These are phyloP conservation scores for Paragorgia papillata DNA, from an alignment of 92 coral and sea anemone species.

Conservation along the genomic window DNA sequence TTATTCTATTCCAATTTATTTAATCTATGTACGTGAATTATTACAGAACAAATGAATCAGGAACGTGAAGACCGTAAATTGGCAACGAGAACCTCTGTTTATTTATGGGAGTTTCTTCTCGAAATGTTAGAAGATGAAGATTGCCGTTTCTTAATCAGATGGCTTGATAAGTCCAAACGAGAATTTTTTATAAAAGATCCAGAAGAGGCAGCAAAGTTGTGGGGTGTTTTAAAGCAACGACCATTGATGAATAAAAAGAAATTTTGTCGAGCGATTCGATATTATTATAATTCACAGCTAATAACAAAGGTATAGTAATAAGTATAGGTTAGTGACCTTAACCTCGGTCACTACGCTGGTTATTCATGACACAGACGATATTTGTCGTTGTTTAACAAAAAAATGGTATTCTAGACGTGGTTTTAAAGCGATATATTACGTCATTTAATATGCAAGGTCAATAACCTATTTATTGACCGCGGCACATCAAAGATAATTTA, in stretches of 20 bases:
- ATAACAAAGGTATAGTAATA: conserved; percentile 87
- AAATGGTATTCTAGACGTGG: too few species aligned
- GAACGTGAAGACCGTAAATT: not conserved
- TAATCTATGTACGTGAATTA: too few species aligned
- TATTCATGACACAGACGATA: too few species aligned
- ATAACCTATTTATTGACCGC: too few species aligned
- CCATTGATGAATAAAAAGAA: conserved; percentile 96
- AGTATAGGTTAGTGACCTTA: too few species aligned
- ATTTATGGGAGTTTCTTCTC: conserved; percentile 92
- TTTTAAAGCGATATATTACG: too few species aligned
- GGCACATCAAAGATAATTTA: too few species aligned
- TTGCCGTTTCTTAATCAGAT: conserved; percentile 66
- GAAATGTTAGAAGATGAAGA: conserved; percentile 88
- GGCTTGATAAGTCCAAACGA: conserved; percentile 80
- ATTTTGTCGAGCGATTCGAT: conserved; percentile 83
- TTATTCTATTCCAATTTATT: too few species aligned
- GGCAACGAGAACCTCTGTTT: conserved; percentile 72
- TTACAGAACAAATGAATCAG: too few species aligned
- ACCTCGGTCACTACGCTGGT: too few species aligned
- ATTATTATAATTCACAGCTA: conserved; percentile 88
- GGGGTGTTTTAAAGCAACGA: conserved; percentile 89
- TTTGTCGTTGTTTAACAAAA: too few species aligned
- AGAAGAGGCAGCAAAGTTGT: conserved; percentile 91
- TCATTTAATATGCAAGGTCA: too few species aligned
- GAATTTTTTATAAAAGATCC: conserved; percentile 84